Percentiles rank a stretch among this genome's conserved stretches.
Evolutionary conservation across 2,113 vertebrate genomes (phyloP).

Genomic region (Albula glossodonta): DNA sequence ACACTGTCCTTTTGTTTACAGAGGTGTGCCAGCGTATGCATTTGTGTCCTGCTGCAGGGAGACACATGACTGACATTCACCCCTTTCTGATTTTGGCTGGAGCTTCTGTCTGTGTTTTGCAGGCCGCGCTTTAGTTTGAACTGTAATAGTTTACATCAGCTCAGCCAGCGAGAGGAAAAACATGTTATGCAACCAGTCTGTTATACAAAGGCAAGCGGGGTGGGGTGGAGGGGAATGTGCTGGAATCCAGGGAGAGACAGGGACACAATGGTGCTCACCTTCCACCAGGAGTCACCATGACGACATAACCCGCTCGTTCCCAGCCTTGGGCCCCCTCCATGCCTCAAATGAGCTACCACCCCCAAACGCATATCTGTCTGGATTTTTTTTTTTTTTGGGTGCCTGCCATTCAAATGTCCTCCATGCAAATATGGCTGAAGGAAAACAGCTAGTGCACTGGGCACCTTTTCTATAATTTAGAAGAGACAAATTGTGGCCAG

Average conservation of each 20-base stretch:
- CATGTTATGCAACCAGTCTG: conserved; percentile 60
- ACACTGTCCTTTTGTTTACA: background rate
- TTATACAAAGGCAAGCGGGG: conserved; percentile 47
- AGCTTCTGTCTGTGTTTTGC: background rate
- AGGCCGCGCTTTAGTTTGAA: conserved; percentile 47
- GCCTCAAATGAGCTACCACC: too few species aligned
- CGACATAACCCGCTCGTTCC: background rate
- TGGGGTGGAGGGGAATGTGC: conserved; percentile 23
- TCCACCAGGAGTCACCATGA: background rate
- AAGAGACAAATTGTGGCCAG: too few species aligned
- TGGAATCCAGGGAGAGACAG: background rate
- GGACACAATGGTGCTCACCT: background rate
- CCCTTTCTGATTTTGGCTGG: background rate
- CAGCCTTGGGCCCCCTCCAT: background rate
- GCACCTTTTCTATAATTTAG: background rate
- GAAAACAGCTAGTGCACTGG: background rate
- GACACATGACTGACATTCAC: conserved; percentile 14
- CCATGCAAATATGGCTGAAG: background rate
- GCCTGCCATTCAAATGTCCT: background rate
- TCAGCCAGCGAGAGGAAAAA: conserved; percentile 47
- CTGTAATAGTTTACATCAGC: conserved; percentile 27
- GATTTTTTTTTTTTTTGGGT: too few species aligned
- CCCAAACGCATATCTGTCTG: too few species aligned
- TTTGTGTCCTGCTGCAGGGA: conserved; percentile 7
- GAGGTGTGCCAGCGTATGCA: background rate